Percentiles rank a stretch among this genome's conserved stretches.
Conservation (phyloP, 2,113 vertebrate genomes). For the Pica pica region DNA sequence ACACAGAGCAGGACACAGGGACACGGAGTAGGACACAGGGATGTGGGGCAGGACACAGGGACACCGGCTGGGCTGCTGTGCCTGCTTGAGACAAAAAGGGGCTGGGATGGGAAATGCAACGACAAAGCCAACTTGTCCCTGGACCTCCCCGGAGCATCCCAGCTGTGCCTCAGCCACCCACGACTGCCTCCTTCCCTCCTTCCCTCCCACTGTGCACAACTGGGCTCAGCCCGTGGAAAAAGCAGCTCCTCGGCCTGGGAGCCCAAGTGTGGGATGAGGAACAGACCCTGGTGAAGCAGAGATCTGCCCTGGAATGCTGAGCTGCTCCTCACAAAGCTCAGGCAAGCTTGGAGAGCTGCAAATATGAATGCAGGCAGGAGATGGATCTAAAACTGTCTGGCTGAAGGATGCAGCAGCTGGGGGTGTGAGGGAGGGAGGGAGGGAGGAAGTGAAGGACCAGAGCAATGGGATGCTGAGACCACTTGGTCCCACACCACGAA, state of each 20-base stretch:
- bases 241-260: background rate
- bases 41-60: background rate
- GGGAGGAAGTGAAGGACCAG: background rate
- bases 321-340: background rate
- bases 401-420: background rate
- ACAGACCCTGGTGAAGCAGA: background rate
- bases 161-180: slow-evolving; percentile 42
- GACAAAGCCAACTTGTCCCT: slow-evolving; percentile 27
- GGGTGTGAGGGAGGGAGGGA: background rate
- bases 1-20: background rate
- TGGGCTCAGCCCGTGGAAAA: background rate
- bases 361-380: rapidly evolving
- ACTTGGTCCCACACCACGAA: rapidly evolving
- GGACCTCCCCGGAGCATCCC: slow-evolving; percentile 40
- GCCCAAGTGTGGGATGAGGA: background rate
- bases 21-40: background rate
- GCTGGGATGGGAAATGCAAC: background rate
- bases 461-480: background rate
- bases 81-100: background rate
- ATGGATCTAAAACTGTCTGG: rapidly evolving
- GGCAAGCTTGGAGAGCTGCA: background rate
- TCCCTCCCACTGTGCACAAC: background rate
- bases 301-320: background rate
- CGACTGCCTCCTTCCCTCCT: background rate
- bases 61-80: background rate